Base-by-base conservation (phyloP, 2,113 vertebrate genomes). In the Cheirogaleus medius region DNA sequence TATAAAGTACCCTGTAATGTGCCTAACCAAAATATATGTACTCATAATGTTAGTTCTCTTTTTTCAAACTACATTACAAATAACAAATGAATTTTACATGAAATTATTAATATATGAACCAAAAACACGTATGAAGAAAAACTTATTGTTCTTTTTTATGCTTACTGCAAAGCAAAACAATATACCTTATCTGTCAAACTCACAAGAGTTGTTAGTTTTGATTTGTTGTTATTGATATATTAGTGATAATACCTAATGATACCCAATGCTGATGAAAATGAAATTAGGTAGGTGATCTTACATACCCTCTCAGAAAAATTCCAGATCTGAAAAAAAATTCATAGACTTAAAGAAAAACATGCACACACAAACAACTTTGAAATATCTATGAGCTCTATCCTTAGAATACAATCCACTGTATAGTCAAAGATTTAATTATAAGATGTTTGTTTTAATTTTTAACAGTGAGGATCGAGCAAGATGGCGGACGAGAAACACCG, bases 31-130 rank as follows among this genome's bases (percentile, higher is more conserved):
- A 94, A 5, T 32, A 66, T 54, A 84, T 44, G 11, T 58, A 15
- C 37, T 96, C 56, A 81, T 69, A 84, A 60, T 74, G 11, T 80
- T 49, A 29, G 23, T 64, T 74, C 18, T 60, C 39, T 47, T 76
- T 64, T 66, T 73, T 56, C 71, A 89, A 91, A 82, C 27, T 82
- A 94, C 4, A n/a, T 12, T 69, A 76, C 23, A 95, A 94, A 90
- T 14, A 92, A 84, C 20, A 90, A 91, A 96, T 39, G 90, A 94
- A 42, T 15, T 68, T 93, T 76, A 89, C n/a, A 60, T 64, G 78
- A 88, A 96, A 77, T 54, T 95, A 66, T 21, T 21, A 56, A 56
- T 21, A 56, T 56, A 20, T 54, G 32, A 93, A 89, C 27, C 88
- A 64, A 85, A 95, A 94, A 52, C 20, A 87, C 47, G 60, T 71